Evolutionary conservation across 1,140 invertebrate species (phyloP), one percentile per base, ranked within the genome.

Genomic region (Hesperophylax magnus): DNA sequence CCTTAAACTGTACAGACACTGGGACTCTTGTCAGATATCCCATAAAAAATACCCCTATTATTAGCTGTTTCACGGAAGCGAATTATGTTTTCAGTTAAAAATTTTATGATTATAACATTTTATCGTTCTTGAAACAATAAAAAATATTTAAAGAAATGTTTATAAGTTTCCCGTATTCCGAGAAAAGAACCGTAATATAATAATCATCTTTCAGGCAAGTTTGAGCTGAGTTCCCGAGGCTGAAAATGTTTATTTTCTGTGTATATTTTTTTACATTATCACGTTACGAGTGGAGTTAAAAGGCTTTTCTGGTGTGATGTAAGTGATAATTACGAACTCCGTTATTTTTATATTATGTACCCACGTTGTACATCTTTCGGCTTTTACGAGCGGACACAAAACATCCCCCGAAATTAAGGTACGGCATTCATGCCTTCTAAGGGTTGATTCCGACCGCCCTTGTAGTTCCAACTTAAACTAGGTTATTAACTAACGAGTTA

Each of bases 161-260:
- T 47, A 47, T 47, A 14, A 47, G 39, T 47, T 47, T 14, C 11
- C 39, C 39, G 39, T 47, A 11, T 47, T 14, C 39, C 39, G 39
- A 47, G 39, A 47, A 47, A 47, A 47, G 39, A 39, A 8, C 9
- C 39, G 9, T 47, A 47, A 47, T 14, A 14, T 47, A 47, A 47
- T 47, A 14, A 47, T 47, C 9, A 14, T 47, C 39, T 47, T 47
- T 47, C 39, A 14, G 11, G 39, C 9, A 14, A 47, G 39, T 47
- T 47, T 47, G 24, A 34, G 63, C 17, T 27, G 31, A 22, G 11
- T 9, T 67, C 6, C 22, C 5, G 15, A 27, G 63, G 7, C 63
- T 67, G 63, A 9, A n/a, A 67, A 31, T 67, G 63, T 67, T 67
- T 67, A 67, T 67, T 67, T 67, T 67, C 63, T 31, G 63, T 67